These are phyloP conservation scores for Glossosoma conforme DNA, from an alignment of 1,140 invertebrate genomes.

Conservation along the genomic window DNA sequence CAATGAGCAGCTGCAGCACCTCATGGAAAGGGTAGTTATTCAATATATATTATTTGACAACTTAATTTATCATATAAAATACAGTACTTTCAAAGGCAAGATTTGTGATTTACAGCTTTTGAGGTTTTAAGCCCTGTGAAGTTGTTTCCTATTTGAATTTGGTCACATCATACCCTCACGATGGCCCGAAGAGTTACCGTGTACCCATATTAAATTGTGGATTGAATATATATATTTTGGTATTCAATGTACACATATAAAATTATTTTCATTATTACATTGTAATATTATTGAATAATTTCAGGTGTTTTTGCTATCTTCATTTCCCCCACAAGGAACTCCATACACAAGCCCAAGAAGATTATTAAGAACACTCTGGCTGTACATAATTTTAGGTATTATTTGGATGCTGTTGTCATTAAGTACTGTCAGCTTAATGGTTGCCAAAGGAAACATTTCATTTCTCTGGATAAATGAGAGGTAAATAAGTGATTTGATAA, in stretches of 20 bases:
- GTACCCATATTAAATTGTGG: too few species aligned
- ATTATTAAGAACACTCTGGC: slow-evolving; percentile 63
- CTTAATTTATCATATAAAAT: too few species aligned
- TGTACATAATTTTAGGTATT: slow-evolving; percentile 61
- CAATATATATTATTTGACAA: too few species aligned
- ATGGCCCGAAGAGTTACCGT: too few species aligned
- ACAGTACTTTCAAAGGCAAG: too few species aligned
- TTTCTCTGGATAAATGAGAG: slow-evolving; percentile 59
- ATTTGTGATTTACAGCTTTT: too few species aligned
- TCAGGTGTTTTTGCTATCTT: slow-evolving; percentile 61
- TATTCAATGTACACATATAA: background rate
- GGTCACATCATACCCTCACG: too few species aligned
- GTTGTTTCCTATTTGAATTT: too few species aligned
- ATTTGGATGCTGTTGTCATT: slow-evolving; percentile 64
- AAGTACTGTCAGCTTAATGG: slow-evolving; percentile 60
- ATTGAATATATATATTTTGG: slow-evolving; percentile 6
- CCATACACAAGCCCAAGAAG: slow-evolving; percentile 56
- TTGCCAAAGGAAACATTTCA: slow-evolving; percentile 55
- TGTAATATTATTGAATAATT: slow-evolving; percentile 27
- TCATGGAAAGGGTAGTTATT: slow-evolving; percentile 81
- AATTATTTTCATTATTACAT: background rate
- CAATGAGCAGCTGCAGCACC: slow-evolving; percentile 80
- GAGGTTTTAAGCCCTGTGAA: too few species aligned
- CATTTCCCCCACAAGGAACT: slow-evolving; percentile 57
- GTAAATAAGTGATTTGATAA: slow-evolving; percentile 29